These are phyloP conservation scores for Sinelater perroti DNA, from an alignment of 2,888 invertebrate genomes.

Conservation along the genomic window DNA sequence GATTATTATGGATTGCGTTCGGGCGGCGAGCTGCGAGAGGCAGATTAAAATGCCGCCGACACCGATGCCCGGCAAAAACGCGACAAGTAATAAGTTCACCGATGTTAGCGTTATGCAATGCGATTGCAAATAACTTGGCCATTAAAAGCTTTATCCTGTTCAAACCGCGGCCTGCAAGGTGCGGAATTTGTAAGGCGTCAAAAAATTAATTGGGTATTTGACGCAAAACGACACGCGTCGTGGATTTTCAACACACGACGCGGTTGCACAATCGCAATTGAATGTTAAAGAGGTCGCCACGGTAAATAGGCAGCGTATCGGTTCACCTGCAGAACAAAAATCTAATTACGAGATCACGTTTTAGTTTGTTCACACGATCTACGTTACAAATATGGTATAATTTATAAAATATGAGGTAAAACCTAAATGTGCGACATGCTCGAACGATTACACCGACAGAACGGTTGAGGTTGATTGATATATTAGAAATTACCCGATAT, in stretches of 20 bases:
- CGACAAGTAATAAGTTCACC: no score
- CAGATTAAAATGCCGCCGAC: no score
- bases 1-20: neutral
- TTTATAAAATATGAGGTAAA: conserved; percentile 31
- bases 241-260: no score
- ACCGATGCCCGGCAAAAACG: no score
- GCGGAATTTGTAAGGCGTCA: no score
- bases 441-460: conserved; percentile 34
- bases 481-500: conserved; percentile 32
- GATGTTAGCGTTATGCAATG: neutral
- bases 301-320: conserved; percentile 11
- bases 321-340: conserved; percentile 19
- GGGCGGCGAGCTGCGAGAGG: no score
- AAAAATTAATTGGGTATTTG: no score
- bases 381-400: conserved; percentile 28
- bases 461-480: conserved; percentile 34
- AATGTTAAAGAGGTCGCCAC: neutral
- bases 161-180: neutral
- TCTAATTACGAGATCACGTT: conserved; percentile 29
- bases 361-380: conserved; percentile 31
- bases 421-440: conserved; percentile 32
- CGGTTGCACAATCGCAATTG: no score
- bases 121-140: neutral
- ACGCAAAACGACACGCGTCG: no score
- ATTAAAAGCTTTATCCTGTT: neutral